phyloP scores from a whole-genome alignment of 2,113 vertebrate genomes.

The Corydoras maculifer region DNA sequence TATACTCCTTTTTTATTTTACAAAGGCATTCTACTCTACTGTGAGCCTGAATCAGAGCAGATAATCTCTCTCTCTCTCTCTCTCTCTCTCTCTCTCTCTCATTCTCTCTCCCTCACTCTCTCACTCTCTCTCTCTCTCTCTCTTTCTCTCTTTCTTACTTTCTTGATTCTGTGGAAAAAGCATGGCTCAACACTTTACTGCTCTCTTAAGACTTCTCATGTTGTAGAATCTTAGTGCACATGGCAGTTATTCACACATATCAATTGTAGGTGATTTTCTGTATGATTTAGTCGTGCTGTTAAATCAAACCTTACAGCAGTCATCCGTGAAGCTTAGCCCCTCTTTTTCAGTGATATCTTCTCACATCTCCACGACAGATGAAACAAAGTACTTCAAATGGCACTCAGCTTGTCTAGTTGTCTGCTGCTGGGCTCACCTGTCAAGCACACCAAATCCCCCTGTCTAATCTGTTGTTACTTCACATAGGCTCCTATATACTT shows the following conservation, averaged over 20 bases:
- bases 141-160: slow-evolving; percentile 11
- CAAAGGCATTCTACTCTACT: too few species aligned
- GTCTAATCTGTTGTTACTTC: slow-evolving; percentile 8
- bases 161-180: neutral
- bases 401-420: slow-evolving; percentile 6
- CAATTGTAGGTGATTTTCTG: neutral
- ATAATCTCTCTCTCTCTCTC: slow-evolving; percentile 21
- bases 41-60: too few species aligned
- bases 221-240: slow-evolving; percentile 1
- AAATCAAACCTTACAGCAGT: slow-evolving; percentile 1
- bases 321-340: slow-evolving; percentile 19
- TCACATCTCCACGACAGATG: slow-evolving; percentile 14
- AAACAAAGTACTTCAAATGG: slow-evolving; percentile 31
- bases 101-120: slow-evolving; percentile 8
- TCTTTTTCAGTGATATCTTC: neutral
- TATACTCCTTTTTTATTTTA: too few species aligned
- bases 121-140: slow-evolving; percentile 32
- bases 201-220: neutral
- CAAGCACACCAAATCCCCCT: slow-evolving; percentile 16
- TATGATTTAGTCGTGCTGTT: slow-evolving; percentile 2
- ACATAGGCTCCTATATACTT: neutral
- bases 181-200: slow-evolving; percentile 4
- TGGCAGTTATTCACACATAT: neutral
- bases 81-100: slow-evolving; percentile 29
- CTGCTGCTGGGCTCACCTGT: slow-evolving; percentile 16